Evolutionary conservation across 2,113 vertebrate species (phyloP), one percentile per base, ranked within the genome.

Genomic region (Sarotherodon lohbergeri): DNA sequence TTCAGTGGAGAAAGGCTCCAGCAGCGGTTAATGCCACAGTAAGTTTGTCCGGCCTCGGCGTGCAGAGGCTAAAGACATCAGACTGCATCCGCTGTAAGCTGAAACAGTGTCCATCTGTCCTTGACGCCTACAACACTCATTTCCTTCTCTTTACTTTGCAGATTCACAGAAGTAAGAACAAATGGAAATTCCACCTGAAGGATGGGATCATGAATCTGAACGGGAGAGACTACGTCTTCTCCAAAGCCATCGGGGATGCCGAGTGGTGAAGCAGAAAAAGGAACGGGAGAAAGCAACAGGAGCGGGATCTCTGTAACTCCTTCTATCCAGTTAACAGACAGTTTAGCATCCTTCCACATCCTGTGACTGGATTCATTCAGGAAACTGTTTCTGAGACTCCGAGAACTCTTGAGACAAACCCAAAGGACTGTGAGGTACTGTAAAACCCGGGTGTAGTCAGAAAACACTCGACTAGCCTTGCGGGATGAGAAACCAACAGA

Each of bases 81-180:
- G 48, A 24, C 52, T 6, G 41, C 22, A 78, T 83, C 63, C 79
- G 52, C 82, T 27, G 36, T 63, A 55, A 86, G 32, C 59, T 85
- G 82, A 89, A 85, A 73, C 71, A 1, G n/a, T 76, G 84, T 91
- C 87, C 89, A 48, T 90, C 84, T 89, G 39, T 80, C 43, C 84
- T 59, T 3, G 32, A 91, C 89, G 56, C 89, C 88, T 78, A 90
- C 91, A n/a, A 43, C 71, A 3, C 48, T 84, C 84, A 50, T 63
- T 93, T 88, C 91, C 91, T 95, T 36, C 56, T n/a, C 66, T 66
- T 54, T 54, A 3, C 71, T 81, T 73, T 68, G 88, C 96, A 99
- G 99, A 99, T 99, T 90, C 99, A 99, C 95, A 98, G 99, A 97
- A 99, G 99, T 97, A 99, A 99, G 98, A 99, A 99, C 96, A 99